Evolutionary conservation across 2,888 invertebrate genomes (phyloP), one percentile per base, ranked within the genome.

Genomic region (Masnerella sp.): DNA sequence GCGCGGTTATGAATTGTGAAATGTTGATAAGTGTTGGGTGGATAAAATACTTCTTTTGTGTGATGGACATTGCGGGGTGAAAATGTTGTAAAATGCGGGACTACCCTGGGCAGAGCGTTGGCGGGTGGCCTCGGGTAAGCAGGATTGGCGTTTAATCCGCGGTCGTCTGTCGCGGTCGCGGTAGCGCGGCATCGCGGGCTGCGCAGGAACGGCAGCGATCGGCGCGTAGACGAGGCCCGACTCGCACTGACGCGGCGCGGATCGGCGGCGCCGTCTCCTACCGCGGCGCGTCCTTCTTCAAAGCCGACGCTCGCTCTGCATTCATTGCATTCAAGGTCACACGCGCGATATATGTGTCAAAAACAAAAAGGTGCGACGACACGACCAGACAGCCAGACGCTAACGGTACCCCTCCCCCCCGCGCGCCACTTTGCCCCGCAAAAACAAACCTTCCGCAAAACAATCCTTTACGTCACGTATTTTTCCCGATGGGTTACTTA

Each of bases 251-350:
- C 77, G 78, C 81, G 78, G 79, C 75, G 78, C 80, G 79, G 81
- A 81, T 81, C 81, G 81, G 81, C 79, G 52, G 64, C 18, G 42
- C 42, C 51, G 52, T 54, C 68, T 71, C 72, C 65, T 71, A 79
- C 79, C 78, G 77, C 79, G 74, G 78, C 75, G 77, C 80, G 80
- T 81, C 78, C 80, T 81, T 81, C 81, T 80, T 79, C 74, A 70
- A 58, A 64, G 65, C 52, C 54, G 56, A 72, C 49, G 76, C 70
- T 74, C 75, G 77, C 76, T 77, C 77, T 76, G 78, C 74, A 79
- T 80, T 80, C 77, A 28, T 74, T 73, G 45, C 78, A 80, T 82
- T 82, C 84, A 84, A 84, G 83, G 84, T 83, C 84, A 82, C 71
- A 76, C 76, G 77, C 76, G 77, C 79, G 79, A 82, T 81, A 81